A percentile compares a stretch with the other conserved stretches of the same genome.
Evolutionary conservation across 2,797 vertebrate species (phyloP).

Genomic region (Acrossocheilus wenchowensis): DNA sequence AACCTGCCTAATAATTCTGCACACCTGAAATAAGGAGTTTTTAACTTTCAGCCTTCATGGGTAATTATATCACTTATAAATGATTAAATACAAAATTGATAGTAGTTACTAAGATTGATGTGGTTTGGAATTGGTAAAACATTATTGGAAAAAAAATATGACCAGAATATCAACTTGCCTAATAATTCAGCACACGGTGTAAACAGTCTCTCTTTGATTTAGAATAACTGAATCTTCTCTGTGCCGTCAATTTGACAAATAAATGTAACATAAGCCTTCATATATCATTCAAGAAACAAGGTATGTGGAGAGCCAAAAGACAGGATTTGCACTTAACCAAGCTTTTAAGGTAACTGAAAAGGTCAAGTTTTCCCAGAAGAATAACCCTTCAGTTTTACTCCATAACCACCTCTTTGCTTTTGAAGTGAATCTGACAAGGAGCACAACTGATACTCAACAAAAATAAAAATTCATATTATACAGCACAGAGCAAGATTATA

Average conservation of each 20-base stretch:
- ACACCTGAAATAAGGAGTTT: too few species aligned
- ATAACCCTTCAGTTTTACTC: background rate
- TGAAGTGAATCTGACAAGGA: conserved; percentile 44
- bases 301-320: background rate
- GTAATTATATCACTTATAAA: too few species aligned
- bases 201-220: background rate
- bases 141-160: too few species aligned
- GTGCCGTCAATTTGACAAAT: conserved; percentile 60
- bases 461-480: conserved; percentile 39
- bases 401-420: conserved; percentile 37
- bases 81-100: too few species aligned
- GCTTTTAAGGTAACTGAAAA: conserved; percentile 56
- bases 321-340: conserved; percentile 3
- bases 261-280: conserved; percentile 51
- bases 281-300: conserved; percentile 40
- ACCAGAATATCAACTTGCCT: too few species aligned
- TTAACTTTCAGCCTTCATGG: too few species aligned
- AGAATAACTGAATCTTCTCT: conserved; percentile 37
- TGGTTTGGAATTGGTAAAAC: too few species aligned
- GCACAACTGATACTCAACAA: conserved; percentile 10
- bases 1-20: too few species aligned
- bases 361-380: conserved; percentile 43
- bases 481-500: conserved; percentile 22
- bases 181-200: too few species aligned
- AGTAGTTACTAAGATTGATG: too few species aligned